Base-by-base conservation (phyloP, 1,140 invertebrate genomes). In the Pseudomyrmex concolor region DNA sequence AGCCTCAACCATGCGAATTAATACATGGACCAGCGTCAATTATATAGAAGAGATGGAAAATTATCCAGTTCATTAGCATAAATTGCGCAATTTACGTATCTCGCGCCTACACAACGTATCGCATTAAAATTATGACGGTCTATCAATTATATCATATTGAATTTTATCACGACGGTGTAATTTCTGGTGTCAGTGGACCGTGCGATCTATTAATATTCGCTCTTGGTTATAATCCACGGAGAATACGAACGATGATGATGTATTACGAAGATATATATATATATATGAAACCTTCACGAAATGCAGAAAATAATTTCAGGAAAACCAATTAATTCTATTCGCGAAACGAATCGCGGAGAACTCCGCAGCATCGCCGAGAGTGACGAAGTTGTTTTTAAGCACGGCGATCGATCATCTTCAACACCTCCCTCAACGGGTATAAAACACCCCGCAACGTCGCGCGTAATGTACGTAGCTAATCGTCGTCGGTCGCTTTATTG, bases 401-500 rank as follows among this genome's bases (percentile, higher is more conserved):
- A 12, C 57, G 34, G 5, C 34, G 68, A 85, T 85, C 70, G 78
- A 84, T 85, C 81, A 83, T 85, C 54, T 59, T 57, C 12, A 50
- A 17, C 2, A 7, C 70, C 34, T 34, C 34, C 34, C 34, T 17
- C 64, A 84, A 72, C 84, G 62, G 71, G 57, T 17, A 71, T 51
- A 10, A 13, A 17, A 72, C 22, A n/a, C 64, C 81, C 70, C 43
- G 78, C 62, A 51, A 70, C 45, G 67, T 5, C 51, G 34, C 54
- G 62, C 68, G 73, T 34, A 34, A 34, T 34, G 5, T 85, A 82
- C 48, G 78, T 55, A 78, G 82, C 84, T 85, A 85, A 85, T 83
- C 82, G 62, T 78, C 17, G n/a, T 8, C 17, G 51, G 54, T 62
- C 78, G 68, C 80, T 85, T 85, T 71, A 74, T 83, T 82, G 13